Evolutionary conservation across 2,797 vertebrate species (phyloP).

Genomic region (Gallinago stenura): DNA sequence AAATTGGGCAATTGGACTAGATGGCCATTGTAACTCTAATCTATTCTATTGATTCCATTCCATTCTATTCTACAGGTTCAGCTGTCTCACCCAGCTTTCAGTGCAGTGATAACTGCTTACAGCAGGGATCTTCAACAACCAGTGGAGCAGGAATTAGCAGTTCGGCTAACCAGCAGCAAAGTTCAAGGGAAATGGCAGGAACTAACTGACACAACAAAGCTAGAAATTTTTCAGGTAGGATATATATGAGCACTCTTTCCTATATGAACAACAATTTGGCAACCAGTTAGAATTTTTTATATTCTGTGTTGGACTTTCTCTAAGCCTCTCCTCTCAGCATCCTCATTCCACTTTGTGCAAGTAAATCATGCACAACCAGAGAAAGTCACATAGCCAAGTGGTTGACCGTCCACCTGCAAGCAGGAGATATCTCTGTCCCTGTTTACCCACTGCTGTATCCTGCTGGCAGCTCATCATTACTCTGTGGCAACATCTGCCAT

Average conservation of each 20-base stretch:
- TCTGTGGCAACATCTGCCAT: neutral
- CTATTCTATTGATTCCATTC: neutral
- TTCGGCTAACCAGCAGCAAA: neutral
- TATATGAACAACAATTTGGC: accelerated
- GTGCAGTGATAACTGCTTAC: neutral
- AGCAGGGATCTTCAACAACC: neutral
- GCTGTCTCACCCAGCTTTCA: neutral
- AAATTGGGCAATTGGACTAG: neutral
- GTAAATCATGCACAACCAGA: neutral
- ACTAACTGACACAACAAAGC: neutral
- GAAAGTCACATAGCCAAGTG: neutral
- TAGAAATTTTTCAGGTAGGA: neutral
- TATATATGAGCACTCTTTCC: neutral
- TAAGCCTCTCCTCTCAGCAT: neutral
- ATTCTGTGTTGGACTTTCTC: neutral
- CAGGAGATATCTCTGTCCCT: neutral
- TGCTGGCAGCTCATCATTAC: neutral
- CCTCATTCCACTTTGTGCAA: neutral
- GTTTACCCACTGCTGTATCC: neutral
- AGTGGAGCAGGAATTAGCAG: neutral
- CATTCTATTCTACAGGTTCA: neutral
- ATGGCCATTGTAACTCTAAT: neutral
- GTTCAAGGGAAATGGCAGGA: neutral
- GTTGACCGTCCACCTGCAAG: neutral
- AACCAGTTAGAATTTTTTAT: neutral